Evolutionary conservation across 2,888 invertebrate species (phyloP).

Genomic region (Ornithoptera alexandrae): DNA sequence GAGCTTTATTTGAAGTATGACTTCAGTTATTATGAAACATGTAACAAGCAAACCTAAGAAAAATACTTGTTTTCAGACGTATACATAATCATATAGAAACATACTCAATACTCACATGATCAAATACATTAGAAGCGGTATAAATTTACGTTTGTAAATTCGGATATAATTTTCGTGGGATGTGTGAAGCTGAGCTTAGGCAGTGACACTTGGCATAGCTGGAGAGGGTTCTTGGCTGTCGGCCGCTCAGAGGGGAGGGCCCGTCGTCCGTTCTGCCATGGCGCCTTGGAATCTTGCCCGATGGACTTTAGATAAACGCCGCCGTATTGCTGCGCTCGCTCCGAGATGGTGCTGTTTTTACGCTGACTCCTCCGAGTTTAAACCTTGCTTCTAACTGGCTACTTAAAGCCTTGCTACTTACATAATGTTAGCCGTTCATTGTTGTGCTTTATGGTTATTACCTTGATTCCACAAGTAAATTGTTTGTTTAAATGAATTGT

Average conservation of each 20-base stretch:
- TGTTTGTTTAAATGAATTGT: no score
- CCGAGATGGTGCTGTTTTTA: slow-evolving; percentile 33
- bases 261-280: slow-evolving; percentile 49
- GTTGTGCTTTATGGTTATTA: no score
- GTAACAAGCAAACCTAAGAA: no score
- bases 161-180: slow-evolving; percentile 35
- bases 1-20: no score
- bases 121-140: background rate
- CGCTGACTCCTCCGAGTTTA: slow-evolving; percentile 31
- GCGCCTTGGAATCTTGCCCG: slow-evolving; percentile 71
- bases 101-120: no score
- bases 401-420: no score
- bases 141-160: slow-evolving; percentile 37
- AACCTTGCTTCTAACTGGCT: background rate
- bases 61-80: no score
- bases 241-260: slow-evolving; percentile 38
- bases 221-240: slow-evolving; percentile 52
- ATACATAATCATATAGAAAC: no score
- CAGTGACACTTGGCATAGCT: slow-evolving; percentile 54
- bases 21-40: no score
- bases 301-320: slow-evolving; percentile 60
- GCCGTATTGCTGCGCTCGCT: slow-evolving; percentile 53
- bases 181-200: slow-evolving; percentile 35
- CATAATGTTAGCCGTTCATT: no score
- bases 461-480: no score